phyloP scores from a whole-genome alignment of 2,888 invertebrate genomes.

The Leucophenga maculata region DNA sequence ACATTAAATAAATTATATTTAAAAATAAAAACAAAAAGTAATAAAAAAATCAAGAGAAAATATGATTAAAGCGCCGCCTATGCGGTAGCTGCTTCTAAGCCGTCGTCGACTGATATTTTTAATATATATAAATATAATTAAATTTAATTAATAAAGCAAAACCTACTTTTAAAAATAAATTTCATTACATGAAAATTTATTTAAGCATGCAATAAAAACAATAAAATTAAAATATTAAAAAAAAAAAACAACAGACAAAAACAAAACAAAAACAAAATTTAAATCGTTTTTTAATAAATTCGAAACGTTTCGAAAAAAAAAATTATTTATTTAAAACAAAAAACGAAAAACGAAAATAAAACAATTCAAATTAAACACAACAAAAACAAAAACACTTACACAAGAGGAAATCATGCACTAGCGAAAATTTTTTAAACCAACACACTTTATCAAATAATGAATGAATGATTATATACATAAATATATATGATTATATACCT shows the following conservation, averaged over 20 bases:
- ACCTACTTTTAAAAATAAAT: conserved; percentile 22
- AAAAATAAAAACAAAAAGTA: conserved; percentile 17
- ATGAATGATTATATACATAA: conserved; percentile 46
- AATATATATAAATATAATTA: conserved; percentile 47
- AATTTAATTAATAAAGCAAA: conserved; percentile 39
- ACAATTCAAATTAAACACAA: conserved; percentile 22
- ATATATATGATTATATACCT: conserved; percentile 53
- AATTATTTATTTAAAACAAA: conserved; percentile 17
- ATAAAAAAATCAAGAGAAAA: conserved; percentile 42
- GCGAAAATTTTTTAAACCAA: conserved; percentile 58
- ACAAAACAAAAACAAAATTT: conserved; percentile 24
- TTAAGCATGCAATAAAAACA: conserved; percentile 23
- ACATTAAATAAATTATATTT: conserved; percentile 17
- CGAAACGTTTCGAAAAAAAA: conserved; percentile 18
- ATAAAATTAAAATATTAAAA: conserved; percentile 11
- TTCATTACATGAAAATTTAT: conserved; percentile 23
- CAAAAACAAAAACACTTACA: conserved; percentile 16
- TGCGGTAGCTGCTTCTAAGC: conserved; percentile 37
- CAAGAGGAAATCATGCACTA: conserved; percentile 45
- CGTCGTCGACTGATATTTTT: conserved; percentile 70
- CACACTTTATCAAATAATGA: conserved; percentile 37
- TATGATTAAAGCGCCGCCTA: conserved; percentile 32
- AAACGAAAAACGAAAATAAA: conserved; percentile 33
- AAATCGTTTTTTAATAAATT: conserved; percentile 10
- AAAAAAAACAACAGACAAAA: conserved; percentile 22